Conservation (phyloP, 1,140 invertebrate genomes). For the Papilio glaucus region DNA sequence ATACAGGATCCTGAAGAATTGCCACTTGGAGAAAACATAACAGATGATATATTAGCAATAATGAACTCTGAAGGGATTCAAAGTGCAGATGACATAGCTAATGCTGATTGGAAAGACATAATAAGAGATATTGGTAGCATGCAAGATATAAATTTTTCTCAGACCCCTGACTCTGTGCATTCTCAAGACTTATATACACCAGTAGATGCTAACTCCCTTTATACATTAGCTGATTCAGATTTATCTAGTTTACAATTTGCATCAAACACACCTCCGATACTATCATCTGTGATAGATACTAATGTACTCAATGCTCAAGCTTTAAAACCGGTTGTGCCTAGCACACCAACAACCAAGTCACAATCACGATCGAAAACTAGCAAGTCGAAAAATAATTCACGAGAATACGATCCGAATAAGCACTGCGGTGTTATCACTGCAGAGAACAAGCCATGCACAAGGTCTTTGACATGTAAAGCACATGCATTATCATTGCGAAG, state of each 20-base stretch:
- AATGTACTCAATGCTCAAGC: conserved; percentile 61
- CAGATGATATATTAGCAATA: conserved; percentile 80
- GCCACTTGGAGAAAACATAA: conserved; percentile 75
- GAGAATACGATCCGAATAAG: conserved; percentile 91
- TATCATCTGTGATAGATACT: conserved; percentile 62
- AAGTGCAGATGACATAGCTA: conserved; percentile 77
- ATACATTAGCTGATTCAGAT: conserved; percentile 68
- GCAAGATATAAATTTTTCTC: conserved; percentile 76
- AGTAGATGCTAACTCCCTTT: conserved; percentile 57
- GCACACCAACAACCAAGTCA: conserved; percentile 61
- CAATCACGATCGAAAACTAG: conserved; percentile 82
- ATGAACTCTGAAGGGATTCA: conserved; percentile 81
- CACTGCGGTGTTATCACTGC: conserved; percentile 91
- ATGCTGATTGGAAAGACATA: conserved; percentile 79
- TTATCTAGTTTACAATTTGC: conserved; percentile 68
- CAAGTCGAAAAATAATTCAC: conserved; percentile 85
- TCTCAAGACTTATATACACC: conserved; percentile 67
- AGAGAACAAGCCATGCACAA: conserved; percentile 90
- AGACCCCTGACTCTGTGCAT: conserved; percentile 59
- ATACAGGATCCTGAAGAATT: conserved; percentile 79
- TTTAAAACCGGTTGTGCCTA: conserved; percentile 59
- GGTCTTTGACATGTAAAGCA: conserved; percentile 93
- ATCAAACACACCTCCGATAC: conserved; percentile 61
- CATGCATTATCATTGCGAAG: conserved; percentile 90
- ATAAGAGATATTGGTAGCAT: conserved; percentile 78